A percentile compares a stretch with the other conserved stretches of the same genome.
phyloP scores from a whole-genome alignment of 2,797 vertebrate species.

The Hoplostethus atlanticus region DNA sequence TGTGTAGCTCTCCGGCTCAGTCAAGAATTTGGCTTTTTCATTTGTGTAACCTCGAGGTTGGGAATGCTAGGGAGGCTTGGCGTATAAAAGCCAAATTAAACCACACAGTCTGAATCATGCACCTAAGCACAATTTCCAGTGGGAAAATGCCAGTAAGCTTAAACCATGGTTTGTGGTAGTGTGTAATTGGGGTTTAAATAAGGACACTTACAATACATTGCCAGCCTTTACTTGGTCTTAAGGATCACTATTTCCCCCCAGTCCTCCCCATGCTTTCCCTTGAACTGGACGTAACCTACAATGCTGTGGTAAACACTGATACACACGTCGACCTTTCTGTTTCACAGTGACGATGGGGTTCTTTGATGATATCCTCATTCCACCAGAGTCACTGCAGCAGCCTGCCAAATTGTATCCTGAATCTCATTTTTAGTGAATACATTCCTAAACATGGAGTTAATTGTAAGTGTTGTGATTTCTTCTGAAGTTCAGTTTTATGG shows the following conservation, averaged over 20 bases:
- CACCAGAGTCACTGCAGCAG: constrained; percentile 96
- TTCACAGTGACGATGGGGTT: constrained; percentile 94
- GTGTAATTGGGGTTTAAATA: too few relatives aligned
- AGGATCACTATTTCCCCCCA: background rate
- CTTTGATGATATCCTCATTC: constrained; percentile 97
- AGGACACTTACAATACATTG: background rate
- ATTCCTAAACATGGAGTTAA: background rate
- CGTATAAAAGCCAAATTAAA: too few relatives aligned
- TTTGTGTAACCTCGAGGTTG: too few relatives aligned
- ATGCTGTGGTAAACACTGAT: background rate
- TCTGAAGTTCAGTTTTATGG: background rate
- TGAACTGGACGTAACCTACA: background rate
- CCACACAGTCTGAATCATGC: too few relatives aligned
- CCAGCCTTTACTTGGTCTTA: background rate
- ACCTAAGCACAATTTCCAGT: too few relatives aligned
- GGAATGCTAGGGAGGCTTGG: too few relatives aligned
- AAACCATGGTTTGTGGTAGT: too few relatives aligned
- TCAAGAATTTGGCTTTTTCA: too few relatives aligned
- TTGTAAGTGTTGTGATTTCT: background rate
- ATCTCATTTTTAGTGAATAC: background rate
- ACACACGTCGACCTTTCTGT: constrained; percentile 30
- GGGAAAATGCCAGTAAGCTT: too few relatives aligned
- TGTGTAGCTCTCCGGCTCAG: too few relatives aligned
- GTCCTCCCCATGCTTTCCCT: too few relatives aligned
- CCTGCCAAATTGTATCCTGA: constrained; percentile 97